Percentiles rank a stretch among this genome's conserved stretches.
phyloP scores from a whole-genome alignment of 2,797 vertebrate genomes.

The Aphelocoma californica region DNA sequence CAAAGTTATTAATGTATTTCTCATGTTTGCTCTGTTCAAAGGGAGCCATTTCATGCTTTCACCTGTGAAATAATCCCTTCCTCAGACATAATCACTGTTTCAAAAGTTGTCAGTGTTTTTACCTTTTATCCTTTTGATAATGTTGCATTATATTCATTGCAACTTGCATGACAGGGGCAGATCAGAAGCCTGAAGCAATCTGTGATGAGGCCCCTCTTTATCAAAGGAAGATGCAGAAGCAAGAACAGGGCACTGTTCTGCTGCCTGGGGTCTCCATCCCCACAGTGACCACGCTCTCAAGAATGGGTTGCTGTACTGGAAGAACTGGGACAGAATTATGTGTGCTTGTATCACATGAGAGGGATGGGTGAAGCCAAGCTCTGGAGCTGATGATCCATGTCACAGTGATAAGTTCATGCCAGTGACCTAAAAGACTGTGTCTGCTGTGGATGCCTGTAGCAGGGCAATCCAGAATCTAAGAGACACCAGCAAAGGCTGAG shows the following conservation, averaged over 20 bases:
- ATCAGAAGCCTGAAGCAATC: not conserved
- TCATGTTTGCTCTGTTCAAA: not conserved
- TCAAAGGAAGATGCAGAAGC: not conserved
- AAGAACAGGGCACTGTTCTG: not conserved
- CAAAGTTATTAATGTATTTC: not conserved
- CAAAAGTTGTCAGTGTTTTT: not conserved
- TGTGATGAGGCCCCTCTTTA: not conserved
- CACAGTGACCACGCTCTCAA: not conserved
- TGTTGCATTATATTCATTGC: not conserved
- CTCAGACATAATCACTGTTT: not conserved
- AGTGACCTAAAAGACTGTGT: not conserved
- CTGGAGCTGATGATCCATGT: not conserved
- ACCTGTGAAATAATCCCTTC: not conserved
- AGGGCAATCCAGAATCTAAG: not conserved
- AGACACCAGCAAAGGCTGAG: not conserved
- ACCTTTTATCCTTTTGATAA: not conserved
- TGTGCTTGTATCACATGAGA: not conserved
- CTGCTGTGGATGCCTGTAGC: not conserved
- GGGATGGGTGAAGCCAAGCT: not conserved
- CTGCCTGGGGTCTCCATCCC: not conserved
- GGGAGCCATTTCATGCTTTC: not conserved
- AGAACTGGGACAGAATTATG: not conserved
- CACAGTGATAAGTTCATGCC: rapidly evolving
- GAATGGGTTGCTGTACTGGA: not conserved
- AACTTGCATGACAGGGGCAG: not conserved